A percentile compares a stretch with the other conserved stretches of the same genome.
phyloP scores from a whole-genome alignment of 1,140 invertebrate genomes.

The Chrysomallon squamiferum region DNA sequence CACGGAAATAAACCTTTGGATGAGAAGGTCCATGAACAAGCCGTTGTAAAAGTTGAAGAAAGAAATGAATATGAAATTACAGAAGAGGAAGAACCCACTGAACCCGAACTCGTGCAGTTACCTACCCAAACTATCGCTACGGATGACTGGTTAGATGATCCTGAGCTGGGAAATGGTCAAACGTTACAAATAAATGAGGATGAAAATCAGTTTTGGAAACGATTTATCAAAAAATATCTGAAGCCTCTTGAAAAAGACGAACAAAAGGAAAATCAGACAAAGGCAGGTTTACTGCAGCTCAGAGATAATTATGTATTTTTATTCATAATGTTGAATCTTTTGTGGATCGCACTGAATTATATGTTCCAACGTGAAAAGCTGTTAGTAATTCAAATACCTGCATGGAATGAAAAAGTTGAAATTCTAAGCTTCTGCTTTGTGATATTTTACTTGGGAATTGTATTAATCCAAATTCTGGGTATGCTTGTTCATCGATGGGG shows the following conservation, averaged over 20 bases:
- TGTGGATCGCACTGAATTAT: constrained; percentile 60
- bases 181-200: constrained; percentile 19
- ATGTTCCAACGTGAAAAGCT: constrained; percentile 51
- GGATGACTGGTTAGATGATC: not conserved
- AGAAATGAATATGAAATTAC: too few species aligned
- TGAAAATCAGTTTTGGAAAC: constrained; percentile 34
- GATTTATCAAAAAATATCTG: constrained; percentile 43
- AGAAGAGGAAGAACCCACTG: too few species aligned
- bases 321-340: constrained; percentile 51
- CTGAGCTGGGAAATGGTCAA: constrained; percentile 22
- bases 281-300: constrained; percentile 33
- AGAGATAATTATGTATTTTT: constrained; percentile 47
- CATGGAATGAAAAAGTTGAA: constrained; percentile 18
- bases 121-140: too few species aligned
- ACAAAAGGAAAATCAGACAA: constrained; percentile 55
- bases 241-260: constrained; percentile 39
- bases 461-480: constrained; percentile 63
- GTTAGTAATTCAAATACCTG: constrained; percentile 18
- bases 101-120: too few species aligned
- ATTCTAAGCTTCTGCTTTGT: constrained; percentile 47
- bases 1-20: too few species aligned
- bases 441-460: constrained; percentile 61
- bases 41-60: too few species aligned
- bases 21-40: too few species aligned
- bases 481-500: constrained; percentile 77